Base-by-base conservation (phyloP, 2,888 invertebrate genomes). In the Mesorhabditis spiculigera region DNA sequence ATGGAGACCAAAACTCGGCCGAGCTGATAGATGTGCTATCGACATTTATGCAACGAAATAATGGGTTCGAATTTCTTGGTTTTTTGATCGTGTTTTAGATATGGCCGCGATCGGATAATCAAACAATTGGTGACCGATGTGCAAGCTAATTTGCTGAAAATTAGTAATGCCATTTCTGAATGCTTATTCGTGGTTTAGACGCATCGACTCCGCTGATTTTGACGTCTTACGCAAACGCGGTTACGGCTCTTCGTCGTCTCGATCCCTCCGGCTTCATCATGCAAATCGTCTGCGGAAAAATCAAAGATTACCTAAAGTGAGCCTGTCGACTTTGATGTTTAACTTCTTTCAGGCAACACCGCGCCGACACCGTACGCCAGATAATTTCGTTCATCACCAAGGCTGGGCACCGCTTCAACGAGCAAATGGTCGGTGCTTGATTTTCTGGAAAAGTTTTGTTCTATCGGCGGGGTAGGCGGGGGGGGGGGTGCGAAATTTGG, bases 121-220 rank as follows among this genome's bases (percentile, higher is more conserved):
- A 50, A 50, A 13, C 58, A n/a, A 3, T 50, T 50, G 58, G n/a
- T n/a, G n/a, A 50, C 58, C n/a, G 58, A 50, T 13, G 58, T 50
- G 58, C 8, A 50, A 13, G 10, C 10, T 1, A 10, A 50, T 13
- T n/a, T 50, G 8, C n/a, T 50, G 1, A 50, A 50, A 13, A 50
- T 50, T n/a, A 13, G 58, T 50, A 50, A 50, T 13, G 58, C 58
- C n/a, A 2, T 50, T 50, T 50, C 58, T 13, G 3, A 13, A 63
- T 28, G 8, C 28, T 43, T 4, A 10, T 13, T 6, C 13, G 3
- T 28, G 28, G 58, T 68, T 41, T 63, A 75, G 82, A 80, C 43
- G 96, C 96, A 0, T 94, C 94, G 85, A 98, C 97, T 4, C 91
- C 92, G 69, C 95, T 97, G 84, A 94, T 98, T 81, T 88, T 98